Evolutionary conservation across 2,797 vertebrate species (phyloP), one percentile per base, ranked within the genome.

Genomic region (Lutjanus campechanus): DNA sequence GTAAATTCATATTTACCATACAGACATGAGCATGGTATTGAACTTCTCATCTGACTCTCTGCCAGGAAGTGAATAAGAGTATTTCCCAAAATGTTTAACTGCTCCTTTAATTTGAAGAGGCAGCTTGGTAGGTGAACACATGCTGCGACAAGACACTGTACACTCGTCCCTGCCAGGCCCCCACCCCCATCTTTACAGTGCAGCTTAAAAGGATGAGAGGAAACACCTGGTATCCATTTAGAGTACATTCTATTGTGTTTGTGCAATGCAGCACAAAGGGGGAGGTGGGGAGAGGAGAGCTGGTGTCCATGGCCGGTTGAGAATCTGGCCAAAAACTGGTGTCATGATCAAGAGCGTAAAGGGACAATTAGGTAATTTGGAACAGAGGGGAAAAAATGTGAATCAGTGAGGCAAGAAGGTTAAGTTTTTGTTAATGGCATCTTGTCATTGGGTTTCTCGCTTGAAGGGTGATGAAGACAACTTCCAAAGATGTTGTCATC

Each of bases 181-280:
- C 78, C 78, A n/a, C n/a, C 25, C 25, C 69, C 74, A 77, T 68
- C 75, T 75, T 77, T 73, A 76, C 65, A 67, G 46, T 58, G 44
- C 68, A 81, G 54, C 69, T 47, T 47, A 25, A 59, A 60, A 83
- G 59, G 85, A 89, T 81, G 77, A 88, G 82, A 92, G 91, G 85
- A 93, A 91, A 74, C 93, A 95, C 91, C 92, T 94, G 93, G 88
- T 86, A 90, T 88, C 83, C 84, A 94, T 95, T 93, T 90, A 73
- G 69, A 83, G 46, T 41, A 46, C 72, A 91, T 87, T 77, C 77
- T 92, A 88, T 89, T 90, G 88, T 90, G 77, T 91, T 88, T 90
- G 85, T 86, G 86, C 85, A 91, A 82, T 87, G 81, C 81, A 83
- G 82, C 70, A 69, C 76, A 85, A 62, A 90, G 60, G 53, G 76